Conservation (phyloP, 2,797 vertebrate genomes). For the Gephyroberyx darwinii region DNA sequence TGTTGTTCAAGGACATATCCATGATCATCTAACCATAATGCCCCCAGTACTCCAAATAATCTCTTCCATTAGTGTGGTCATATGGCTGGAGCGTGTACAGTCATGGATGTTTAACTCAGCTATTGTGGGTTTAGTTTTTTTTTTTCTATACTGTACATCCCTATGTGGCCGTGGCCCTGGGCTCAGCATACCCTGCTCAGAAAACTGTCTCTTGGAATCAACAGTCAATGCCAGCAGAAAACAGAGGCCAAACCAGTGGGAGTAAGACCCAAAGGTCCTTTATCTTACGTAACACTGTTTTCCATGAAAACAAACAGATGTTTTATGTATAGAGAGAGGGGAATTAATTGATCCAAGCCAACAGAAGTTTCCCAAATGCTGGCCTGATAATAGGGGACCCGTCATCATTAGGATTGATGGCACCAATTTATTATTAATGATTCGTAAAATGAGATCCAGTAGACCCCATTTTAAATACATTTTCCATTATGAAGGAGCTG, state of each 20-base stretch:
- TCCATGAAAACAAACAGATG: conserved; percentile 68
- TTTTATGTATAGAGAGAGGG: conserved; percentile 58
- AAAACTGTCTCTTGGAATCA: conserved; percentile 38
- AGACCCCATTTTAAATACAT: conserved; percentile 87
- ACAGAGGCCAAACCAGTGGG: conserved; percentile 47
- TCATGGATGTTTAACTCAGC: conserved; percentile 71
- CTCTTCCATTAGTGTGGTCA: conserved; percentile 65
- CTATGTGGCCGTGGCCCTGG: conserved; percentile 39
- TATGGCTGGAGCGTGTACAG: conserved; percentile 55
- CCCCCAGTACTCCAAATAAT: conserved; percentile 65
- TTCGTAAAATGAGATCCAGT: conserved; percentile 88
- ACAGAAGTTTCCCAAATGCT: conserved; percentile 79
- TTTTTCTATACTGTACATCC: conserved; percentile 1
- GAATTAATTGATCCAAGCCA: conserved; percentile 79
- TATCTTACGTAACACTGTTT: conserved; percentile 52
- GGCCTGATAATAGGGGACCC: conserved; percentile 78
- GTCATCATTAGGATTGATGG: conserved; percentile 87
- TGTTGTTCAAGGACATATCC: conserved; percentile 73
- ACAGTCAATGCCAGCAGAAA: conserved; percentile 47
- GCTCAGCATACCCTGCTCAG: conserved; percentile 31
- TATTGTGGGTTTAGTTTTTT: conserved; percentile 45
- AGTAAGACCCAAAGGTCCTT: conserved; percentile 30
- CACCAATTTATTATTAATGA: conserved; percentile 89
- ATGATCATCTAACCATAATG: conserved; percentile 67
- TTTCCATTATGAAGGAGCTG: conserved; percentile 82